phyloP scores from a whole-genome alignment of 2,113 vertebrate species.

The Dendrocopos noguchii region DNA sequence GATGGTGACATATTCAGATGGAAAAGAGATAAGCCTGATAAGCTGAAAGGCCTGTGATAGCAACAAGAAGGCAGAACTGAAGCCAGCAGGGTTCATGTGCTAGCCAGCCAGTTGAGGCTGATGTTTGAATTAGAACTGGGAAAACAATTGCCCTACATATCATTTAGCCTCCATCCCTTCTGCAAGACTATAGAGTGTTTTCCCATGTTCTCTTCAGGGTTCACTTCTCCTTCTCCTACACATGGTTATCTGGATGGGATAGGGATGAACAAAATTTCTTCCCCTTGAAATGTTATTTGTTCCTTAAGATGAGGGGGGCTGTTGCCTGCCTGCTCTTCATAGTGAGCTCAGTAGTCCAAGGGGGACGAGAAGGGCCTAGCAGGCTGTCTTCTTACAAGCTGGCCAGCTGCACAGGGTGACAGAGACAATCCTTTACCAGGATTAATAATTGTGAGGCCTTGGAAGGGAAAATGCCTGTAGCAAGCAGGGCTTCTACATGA shows the following conservation, averaged over 20 bases:
- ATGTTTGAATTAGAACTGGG: background rate
- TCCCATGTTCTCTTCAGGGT: background rate
- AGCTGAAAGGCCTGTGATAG: background rate
- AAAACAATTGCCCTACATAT: background rate
- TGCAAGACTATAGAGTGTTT: background rate
- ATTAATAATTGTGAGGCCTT: background rate
- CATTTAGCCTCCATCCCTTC: background rate
- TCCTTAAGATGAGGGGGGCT: background rate
- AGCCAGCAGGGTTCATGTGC: background rate
- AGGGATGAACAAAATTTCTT: background rate
- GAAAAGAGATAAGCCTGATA: background rate
- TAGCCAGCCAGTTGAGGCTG: background rate
- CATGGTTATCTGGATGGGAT: background rate
- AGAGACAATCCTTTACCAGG: background rate
- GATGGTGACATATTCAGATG: background rate
- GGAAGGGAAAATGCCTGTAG: conserved; percentile 11
- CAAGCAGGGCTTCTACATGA: background rate
- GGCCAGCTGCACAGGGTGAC: background rate
- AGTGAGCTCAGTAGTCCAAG: background rate
- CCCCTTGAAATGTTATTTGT: background rate
- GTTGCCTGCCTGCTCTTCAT: background rate
- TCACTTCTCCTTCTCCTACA: background rate
- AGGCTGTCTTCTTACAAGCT: background rate
- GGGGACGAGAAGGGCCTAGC: background rate
- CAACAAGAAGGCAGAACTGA: background rate